Evolutionary conservation across 1,140 invertebrate genomes (phyloP), one percentile per base, ranked within the genome.

Genomic region (Ceratitis capitata): DNA sequence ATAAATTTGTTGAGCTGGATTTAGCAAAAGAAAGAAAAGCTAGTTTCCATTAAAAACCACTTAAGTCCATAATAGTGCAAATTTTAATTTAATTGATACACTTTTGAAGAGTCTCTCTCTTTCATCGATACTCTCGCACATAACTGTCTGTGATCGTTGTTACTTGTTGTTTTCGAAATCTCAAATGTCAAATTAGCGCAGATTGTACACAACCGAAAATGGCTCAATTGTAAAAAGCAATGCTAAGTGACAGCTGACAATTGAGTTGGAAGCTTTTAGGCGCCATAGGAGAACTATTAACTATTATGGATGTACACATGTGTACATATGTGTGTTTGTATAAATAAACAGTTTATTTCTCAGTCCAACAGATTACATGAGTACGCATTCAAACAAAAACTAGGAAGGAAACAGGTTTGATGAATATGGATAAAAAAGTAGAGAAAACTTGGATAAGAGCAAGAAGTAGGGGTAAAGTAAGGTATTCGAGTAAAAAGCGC

Each of bases 181-280:
- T 78, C 39, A 78, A 35, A 45, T 78, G 69, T 78, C 69, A 78
- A 78, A 78, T 78, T 78, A 78, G 39, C 69, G 69, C 39, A 42
- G 16, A n/a, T 6, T 42, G 39, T 23, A 78, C 69, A 78, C 69
- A 29, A 45, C 69, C 69, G 39, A 78, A 78, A 78, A 78, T 78
- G 69, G 69, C 69, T 78, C 39, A 78, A 78, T 78, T 78, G 69
- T 78, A 78, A 78, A 78, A 26, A 42, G 39, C n/a, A 78, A 78
- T 47, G 69, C 69, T 45, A 23, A 78, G 69, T 78, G 69, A 78
- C 69, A 78, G 69, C 69, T 78, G 69, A 78, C 69, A 78, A 78
- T 42, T 45, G 39, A 23, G 69, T 78, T 78, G 39, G 23, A 78
- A 78, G 69, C 69, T 78, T 45, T 78, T 78, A 45, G 69, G 69